Percentiles rank a stretch among this genome's conserved stretches.
These are phyloP conservation scores for Notarius lentiginosus DNA, from an alignment of 2,113 vertebrate genomes.

Conservation along the genomic window DNA sequence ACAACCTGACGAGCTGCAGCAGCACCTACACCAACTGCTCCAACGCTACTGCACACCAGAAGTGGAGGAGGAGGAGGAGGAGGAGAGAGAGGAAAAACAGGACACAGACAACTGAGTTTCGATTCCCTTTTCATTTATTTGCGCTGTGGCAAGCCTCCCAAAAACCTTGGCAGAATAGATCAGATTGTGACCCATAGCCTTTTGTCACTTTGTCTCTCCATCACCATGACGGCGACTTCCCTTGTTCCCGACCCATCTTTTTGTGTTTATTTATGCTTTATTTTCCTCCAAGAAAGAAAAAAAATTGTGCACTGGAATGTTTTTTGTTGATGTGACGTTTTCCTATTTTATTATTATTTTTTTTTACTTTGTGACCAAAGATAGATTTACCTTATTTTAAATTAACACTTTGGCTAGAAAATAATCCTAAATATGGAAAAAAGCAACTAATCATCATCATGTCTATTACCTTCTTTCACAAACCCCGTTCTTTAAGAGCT, in stretches of 20 bases:
- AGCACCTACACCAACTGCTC: conserved; percentile 87
- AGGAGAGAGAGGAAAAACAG: conserved; percentile 26
- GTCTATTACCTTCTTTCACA: conserved; percentile 64
- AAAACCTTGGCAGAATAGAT: conserved; percentile 28
- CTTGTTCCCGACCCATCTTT: neutral
- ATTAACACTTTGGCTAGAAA: conserved; percentile 52
- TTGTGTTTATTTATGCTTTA: conserved; percentile 18
- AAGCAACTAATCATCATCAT: conserved; percentile 41
- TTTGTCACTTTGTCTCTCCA: conserved; percentile 8
- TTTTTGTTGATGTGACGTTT: conserved; percentile 29
- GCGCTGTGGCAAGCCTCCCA: conserved; percentile 16
- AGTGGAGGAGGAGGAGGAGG: conserved; percentile 63
- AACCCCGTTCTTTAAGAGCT: conserved; percentile 76
- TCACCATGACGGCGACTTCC: neutral
- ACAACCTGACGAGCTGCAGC: conserved; percentile 82
- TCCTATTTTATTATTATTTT: conserved; percentile 54
- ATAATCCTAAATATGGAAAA: neutral
- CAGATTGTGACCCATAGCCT: conserved; percentile 29
- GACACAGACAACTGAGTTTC: conserved; percentile 47
- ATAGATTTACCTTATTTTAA: conserved; percentile 71
- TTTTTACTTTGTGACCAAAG: conserved; percentile 94
- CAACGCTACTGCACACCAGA: conserved; percentile 80
- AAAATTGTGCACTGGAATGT: conserved; percentile 49
- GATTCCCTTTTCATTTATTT: conserved; percentile 19
- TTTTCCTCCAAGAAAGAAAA: conserved; percentile 30